Conservation (phyloP, 2,113 vertebrate genomes). For the Chaetorhynchus papuensis region DNA sequence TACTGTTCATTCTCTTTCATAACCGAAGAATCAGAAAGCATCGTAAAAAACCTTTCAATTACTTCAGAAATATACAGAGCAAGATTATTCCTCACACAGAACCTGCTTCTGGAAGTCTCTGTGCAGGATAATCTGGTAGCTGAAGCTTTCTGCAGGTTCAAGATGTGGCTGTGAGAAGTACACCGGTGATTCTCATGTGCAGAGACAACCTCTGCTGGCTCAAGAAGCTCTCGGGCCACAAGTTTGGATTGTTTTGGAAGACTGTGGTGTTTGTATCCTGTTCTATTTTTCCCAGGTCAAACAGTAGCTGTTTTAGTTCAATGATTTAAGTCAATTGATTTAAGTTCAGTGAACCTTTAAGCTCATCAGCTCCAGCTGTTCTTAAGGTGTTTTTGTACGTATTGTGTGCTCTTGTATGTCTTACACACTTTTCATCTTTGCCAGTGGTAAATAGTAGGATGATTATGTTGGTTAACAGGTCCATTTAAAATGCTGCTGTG, state of each 20-base stretch:
- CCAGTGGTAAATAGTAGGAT: not conserved
- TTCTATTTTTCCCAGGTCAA: not conserved
- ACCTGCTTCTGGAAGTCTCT: not conserved
- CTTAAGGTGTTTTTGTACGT: not conserved
- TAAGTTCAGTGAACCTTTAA: not conserved
- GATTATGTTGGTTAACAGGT: not conserved
- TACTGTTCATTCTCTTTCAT: not conserved
- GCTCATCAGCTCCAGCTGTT: not conserved
- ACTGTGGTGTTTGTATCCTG: not conserved
- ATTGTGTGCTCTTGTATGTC: not conserved
- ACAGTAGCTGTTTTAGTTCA: not conserved
- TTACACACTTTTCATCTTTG: not conserved
- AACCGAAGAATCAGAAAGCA: not conserved
- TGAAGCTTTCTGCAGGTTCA: not conserved
- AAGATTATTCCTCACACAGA: not conserved
- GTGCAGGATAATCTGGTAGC: not conserved
- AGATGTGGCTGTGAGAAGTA: not conserved
- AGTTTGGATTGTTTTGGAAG: not conserved
- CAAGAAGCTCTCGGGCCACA: not conserved
- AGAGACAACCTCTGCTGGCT: not conserved
- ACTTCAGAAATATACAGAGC: not conserved
- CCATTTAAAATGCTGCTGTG: not conserved
- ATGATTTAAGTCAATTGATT: not conserved
- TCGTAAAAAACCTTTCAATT: fast-evolving
- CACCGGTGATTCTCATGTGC: not conserved